Conservation (phyloP, 2,797 vertebrate genomes). For the Arremon aurantiirostris region DNA sequence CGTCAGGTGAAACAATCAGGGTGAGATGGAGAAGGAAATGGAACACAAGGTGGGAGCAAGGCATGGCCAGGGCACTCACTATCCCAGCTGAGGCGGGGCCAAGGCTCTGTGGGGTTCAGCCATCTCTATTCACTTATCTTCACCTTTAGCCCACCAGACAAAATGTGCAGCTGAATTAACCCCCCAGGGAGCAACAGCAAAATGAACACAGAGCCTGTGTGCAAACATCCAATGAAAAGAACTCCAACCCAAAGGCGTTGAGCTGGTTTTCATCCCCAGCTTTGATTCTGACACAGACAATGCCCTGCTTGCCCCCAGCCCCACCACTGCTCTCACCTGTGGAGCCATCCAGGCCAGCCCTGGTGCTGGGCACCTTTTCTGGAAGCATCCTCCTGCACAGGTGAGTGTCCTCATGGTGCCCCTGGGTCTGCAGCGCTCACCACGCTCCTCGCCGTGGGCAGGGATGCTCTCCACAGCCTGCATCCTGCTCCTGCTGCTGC, state of each 20-base stretch:
- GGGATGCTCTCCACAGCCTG: background rate
- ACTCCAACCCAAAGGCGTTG: background rate
- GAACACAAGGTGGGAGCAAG: fast-evolving
- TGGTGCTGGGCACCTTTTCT: background rate
- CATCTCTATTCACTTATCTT: background rate
- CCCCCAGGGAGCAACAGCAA: background rate
- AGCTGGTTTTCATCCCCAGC: background rate
- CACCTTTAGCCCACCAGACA: background rate
- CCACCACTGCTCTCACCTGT: conserved; percentile 19
- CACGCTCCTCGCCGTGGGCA: fast-evolving
- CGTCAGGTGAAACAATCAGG: no score
- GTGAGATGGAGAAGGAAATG: background rate
- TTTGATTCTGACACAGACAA: background rate
- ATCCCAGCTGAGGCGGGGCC: background rate
- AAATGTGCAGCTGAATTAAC: background rate
- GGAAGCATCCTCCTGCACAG: background rate
- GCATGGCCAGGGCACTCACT: background rate
- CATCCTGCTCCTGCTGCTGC: background rate
- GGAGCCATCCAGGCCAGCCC: background rate
- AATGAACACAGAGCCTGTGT: background rate
- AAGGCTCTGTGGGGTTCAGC: background rate
- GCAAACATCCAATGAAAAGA: fast-evolving
- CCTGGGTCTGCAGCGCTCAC: fast-evolving
- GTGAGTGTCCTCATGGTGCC: fast-evolving
- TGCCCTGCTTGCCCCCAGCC: background rate